phyloP scores from a whole-genome alignment of 2,888 invertebrate species.

The Agriopis leucophaearia region DNA sequence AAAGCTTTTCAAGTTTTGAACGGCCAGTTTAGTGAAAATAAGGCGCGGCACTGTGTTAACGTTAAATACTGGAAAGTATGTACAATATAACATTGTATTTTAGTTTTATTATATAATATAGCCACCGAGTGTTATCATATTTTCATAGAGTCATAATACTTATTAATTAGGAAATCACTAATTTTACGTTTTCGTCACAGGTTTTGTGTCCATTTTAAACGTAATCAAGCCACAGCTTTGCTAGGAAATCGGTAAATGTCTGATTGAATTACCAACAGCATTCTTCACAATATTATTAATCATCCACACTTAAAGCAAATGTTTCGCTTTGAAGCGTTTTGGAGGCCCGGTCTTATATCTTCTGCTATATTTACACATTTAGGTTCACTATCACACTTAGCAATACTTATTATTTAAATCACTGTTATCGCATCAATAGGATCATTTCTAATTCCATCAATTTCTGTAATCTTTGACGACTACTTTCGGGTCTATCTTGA shows the following conservation, averaged over 20 bases:
- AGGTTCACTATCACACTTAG: not conserved
- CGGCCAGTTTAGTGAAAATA: no score
- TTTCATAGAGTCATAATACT: constrained; percentile 5
- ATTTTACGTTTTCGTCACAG: not conserved
- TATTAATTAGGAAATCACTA: constrained; percentile 12
- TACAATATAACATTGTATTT: no score
- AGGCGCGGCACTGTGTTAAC: no score
- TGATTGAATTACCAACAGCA: not conserved
- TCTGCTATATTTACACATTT: not conserved
- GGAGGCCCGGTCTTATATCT: not conserved
- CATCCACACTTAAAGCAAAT: not conserved
- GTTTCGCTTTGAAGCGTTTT: not conserved
- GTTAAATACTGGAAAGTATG: no score
- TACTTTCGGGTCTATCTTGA: constrained; percentile 83
- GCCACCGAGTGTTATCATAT: constrained; percentile 11
- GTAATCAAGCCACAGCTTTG: not conserved
- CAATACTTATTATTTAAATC: constrained; percentile 10
- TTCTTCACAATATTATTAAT: not conserved
- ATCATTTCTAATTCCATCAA: not conserved
- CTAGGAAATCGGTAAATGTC: not conserved
- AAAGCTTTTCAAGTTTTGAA: no score
- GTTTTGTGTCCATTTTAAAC: not conserved
- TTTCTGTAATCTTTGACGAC: constrained; percentile 67
- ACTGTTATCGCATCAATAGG: not conserved
- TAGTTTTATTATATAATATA: not conserved